Evolutionary conservation across 2,888 invertebrate genomes (phyloP).

Genomic region (Apodemia duryi): DNA sequence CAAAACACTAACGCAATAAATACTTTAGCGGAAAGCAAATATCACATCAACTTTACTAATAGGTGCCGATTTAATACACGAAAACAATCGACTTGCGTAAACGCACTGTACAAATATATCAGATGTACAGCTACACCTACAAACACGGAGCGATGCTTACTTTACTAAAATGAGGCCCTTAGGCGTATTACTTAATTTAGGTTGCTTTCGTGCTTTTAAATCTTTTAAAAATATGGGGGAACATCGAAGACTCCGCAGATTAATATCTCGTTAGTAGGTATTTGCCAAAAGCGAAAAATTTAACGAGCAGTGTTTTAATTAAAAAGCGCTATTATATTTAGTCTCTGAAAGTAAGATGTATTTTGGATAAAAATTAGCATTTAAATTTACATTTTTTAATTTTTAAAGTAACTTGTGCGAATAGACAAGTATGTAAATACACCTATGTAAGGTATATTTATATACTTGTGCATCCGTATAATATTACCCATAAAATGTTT

Average conservation of each 20-base stretch:
- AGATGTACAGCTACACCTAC: slow-evolving; percentile 37
- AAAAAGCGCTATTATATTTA: neutral
- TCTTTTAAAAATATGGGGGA: neutral
- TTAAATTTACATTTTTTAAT: too few relatives aligned
- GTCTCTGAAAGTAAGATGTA: neutral
- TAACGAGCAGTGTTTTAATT: neutral
- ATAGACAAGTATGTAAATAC: too few relatives aligned
- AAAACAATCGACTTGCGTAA: slow-evolving; percentile 58
- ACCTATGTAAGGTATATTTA: too few relatives aligned
- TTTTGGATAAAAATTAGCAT: too few relatives aligned
- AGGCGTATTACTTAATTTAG: slow-evolving; percentile 13
- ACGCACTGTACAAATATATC: slow-evolving; percentile 52
- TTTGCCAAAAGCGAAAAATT: slow-evolving; percentile 2
- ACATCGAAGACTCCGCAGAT: neutral
- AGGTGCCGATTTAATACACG: slow-evolving; percentile 60
- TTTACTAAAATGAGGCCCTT: slow-evolving; percentile 16
- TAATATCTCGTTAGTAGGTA: neutral
- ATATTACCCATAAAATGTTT: too few relatives aligned
- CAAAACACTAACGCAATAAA: slow-evolving; percentile 69
- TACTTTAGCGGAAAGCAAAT: slow-evolving; percentile 62
- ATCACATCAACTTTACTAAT: slow-evolving; percentile 56
- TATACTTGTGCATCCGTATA: too few relatives aligned
- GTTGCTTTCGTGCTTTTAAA: slow-evolving; percentile 9
- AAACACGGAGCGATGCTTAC: slow-evolving; percentile 19
- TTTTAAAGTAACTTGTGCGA: too few relatives aligned